Evolutionary conservation across 2,797 vertebrate species (phyloP).

Genomic region (Mionectes olivaceus): DNA sequence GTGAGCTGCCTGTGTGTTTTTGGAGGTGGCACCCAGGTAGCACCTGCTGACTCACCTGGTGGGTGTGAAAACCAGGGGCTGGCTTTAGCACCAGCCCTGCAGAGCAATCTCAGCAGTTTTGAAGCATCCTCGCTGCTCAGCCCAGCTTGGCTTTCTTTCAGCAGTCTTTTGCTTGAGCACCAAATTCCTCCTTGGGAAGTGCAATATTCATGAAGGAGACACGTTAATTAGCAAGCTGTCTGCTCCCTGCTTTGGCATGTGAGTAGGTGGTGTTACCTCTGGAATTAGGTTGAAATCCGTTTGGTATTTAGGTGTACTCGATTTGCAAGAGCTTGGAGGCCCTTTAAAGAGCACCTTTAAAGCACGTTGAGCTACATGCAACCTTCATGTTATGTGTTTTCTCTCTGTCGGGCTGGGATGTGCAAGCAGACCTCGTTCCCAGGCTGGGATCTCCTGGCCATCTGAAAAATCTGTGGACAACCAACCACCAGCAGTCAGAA

Average conservation of each 20-base stretch:
- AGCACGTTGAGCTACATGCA: not conserved
- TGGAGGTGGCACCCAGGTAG: not conserved
- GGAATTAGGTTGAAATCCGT: constrained; percentile 33
- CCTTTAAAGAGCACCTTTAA: constrained; percentile 1
- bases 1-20: not conserved
- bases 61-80: not conserved
- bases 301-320: constrained; percentile 41
- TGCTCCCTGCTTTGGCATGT: constrained; percentile 37
- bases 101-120: not conserved
- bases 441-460: not conserved
- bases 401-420: not conserved
- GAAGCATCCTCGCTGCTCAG: not conserved
- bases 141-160: not conserved
- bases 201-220: constrained; percentile 39
- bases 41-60: not conserved
- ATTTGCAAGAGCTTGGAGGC: constrained; percentile 14
- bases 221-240: constrained; percentile 30
- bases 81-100: not conserved
- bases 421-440: not conserved
- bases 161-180: not conserved
- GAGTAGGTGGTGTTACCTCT: constrained; percentile 49
- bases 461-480: not conserved
- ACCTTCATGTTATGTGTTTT: not conserved
- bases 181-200: constrained; percentile 2
- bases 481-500: accelerated